phyloP scores from a whole-genome alignment of 2,113 vertebrate species.

The Albula goreensis region DNA sequence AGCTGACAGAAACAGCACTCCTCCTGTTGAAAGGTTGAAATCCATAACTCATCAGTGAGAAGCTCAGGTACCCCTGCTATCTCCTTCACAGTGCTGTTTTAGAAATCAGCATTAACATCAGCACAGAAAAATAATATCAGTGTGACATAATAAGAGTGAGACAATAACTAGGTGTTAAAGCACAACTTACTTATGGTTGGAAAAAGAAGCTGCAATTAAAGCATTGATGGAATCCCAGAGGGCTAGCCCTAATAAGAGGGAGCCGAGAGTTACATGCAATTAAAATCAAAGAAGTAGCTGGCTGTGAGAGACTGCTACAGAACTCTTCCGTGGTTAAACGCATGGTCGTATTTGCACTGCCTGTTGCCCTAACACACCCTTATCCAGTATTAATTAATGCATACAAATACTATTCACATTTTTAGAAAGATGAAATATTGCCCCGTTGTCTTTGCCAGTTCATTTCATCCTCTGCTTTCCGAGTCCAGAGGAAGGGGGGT shows the following conservation, averaged over 20 bases:
- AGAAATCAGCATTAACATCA: neutral
- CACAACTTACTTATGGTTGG: neutral
- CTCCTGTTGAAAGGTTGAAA: neutral
- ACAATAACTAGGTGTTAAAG: neutral
- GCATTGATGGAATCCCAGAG: neutral
- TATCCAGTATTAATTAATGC: neutral
- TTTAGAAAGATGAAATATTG: neutral
- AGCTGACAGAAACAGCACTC: neutral
- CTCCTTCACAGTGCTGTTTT: neutral
- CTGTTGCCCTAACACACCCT: neutral
- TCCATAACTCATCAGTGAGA: neutral
- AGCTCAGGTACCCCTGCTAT: neutral
- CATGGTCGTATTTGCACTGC: neutral
- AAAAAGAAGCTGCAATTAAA: neutral
- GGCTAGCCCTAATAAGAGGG: neutral
- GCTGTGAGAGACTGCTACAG: neutral
- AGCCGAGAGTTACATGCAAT: neutral
- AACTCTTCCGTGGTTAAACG: neutral
- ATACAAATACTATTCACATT: neutral
- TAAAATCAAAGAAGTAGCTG: neutral
- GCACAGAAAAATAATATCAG: neutral
- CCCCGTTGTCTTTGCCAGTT: neutral
- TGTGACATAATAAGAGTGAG: neutral
- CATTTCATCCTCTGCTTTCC: neutral
- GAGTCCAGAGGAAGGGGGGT: neutral